Base-by-base conservation (phyloP, 2,113 vertebrate genomes). In the Caloenas nicobarica region DNA sequence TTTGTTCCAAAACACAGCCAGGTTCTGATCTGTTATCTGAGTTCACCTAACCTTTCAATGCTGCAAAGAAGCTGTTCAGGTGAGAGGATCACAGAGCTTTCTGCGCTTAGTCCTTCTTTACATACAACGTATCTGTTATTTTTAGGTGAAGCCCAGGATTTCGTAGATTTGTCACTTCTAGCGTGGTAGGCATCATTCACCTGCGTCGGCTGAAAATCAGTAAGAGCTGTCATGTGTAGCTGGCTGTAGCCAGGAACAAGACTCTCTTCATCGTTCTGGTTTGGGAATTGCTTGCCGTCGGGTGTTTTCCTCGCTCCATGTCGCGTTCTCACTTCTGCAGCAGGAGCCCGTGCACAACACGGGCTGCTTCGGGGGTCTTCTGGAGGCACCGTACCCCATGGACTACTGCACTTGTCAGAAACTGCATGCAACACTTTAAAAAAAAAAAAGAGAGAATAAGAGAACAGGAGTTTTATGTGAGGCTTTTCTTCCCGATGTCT, bases 161-260 rank as follows among this genome's bases (percentile, higher is more conserved):
- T 14, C 42, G 82, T n/a, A 24, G 14, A 18, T 76, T 29, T 50
- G 70, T 79, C 74, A 25, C 42, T 25, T 56, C 36, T 74, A 3
- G 40, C 0, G 0, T 16, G 36, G 36, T 50, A 40, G 28, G 10
- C n/a, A 34, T 38, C 6, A 3, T 33, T 66, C 69, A 56, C 17
- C 81, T 21, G 36, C 5, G 1, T 68, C 4, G 1, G 2, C 29
- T 74, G 65, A 81, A 76, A 64, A 34, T 33, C 0, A 53, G 50
- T 23, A 40, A 83, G 78, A 48, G 21, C 33, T 70, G 42, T 48
- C 42, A 16, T 7, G 25, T 3, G 0, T 56, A 71, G 22, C n/a
- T 25, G 33, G 34, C 79, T 29, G 24, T 5, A 78, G 40, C 40
- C 71, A 72, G 38, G 34, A 54, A 31, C 51, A 56, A 54, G 16